These are phyloP conservation scores for Aldabrachelys gigantea DNA, from an alignment of 2,113 vertebrate genomes.

Conservation along the genomic window DNA sequence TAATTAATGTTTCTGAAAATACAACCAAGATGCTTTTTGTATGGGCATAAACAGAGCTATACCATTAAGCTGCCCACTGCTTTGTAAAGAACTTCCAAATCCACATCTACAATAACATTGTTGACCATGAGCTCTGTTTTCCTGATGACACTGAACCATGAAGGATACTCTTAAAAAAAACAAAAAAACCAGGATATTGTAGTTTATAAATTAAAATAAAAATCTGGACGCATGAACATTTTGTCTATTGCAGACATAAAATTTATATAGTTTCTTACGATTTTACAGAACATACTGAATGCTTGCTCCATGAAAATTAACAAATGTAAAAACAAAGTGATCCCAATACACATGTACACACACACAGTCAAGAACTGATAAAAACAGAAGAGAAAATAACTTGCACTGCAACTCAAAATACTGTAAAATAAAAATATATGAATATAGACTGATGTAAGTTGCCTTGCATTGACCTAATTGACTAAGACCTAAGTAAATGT, in stretches of 20 bases:
- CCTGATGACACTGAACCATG: not conserved
- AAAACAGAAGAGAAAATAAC: not conserved
- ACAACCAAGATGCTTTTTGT: not conserved
- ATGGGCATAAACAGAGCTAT: not conserved
- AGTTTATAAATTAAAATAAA: not conserved
- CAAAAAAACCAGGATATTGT: not conserved
- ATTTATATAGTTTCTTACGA: not conserved
- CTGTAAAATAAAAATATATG: not conserved
- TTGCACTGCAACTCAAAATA: not conserved
- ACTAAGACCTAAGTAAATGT: not conserved
- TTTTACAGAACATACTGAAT: not conserved
- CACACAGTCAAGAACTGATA: not conserved
- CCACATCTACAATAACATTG: not conserved
- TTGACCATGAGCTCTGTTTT: not conserved
- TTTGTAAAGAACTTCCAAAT: slow-evolving; percentile 15
- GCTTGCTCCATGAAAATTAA: not conserved
- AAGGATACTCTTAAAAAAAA: not conserved
- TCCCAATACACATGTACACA: not conserved
- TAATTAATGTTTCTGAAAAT: not conserved
- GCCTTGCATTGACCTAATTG: not conserved
- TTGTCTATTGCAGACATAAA: not conserved
- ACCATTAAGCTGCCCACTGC: not conserved
- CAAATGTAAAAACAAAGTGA: not conserved
- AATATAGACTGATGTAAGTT: not conserved
- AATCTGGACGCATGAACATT: no score